phyloP scores from a whole-genome alignment of 2,797 vertebrate genomes.

The Paguma larvata region DNA sequence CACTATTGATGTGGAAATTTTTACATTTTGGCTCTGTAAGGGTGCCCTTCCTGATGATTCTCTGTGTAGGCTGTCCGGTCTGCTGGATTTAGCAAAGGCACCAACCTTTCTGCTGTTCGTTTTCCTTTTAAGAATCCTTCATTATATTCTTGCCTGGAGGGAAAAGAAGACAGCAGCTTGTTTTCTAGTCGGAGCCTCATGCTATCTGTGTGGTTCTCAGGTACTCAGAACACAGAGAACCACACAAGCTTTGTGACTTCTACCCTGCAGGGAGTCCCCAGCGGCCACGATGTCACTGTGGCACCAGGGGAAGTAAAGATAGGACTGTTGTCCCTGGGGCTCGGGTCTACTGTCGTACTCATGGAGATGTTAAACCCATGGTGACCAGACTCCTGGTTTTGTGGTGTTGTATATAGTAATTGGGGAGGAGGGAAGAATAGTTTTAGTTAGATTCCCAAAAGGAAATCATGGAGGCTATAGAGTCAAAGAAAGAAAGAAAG shows the following conservation, averaged over 20 bases:
- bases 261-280: background rate
- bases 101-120: background rate
- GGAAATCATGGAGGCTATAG: slow-evolving; percentile 20
- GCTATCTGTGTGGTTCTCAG: background rate
- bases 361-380: background rate
- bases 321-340: background rate
- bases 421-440: background rate
- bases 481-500: background rate
- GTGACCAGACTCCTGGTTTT: background rate
- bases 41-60: background rate
- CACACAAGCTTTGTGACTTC: background rate
- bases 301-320: fast-evolving
- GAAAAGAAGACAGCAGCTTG: slow-evolving; percentile 20
- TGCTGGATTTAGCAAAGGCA: slow-evolving; percentile 46
- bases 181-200: background rate
- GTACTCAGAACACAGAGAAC: background rate
- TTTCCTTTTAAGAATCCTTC: slow-evolving; percentile 53
- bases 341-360: background rate
- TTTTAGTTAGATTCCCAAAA: background rate
- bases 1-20: background rate
- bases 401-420: background rate
- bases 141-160: background rate
- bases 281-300: fast-evolving
- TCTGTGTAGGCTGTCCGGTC: background rate
- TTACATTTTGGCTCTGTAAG: background rate